phyloP scores from a whole-genome alignment of 2,888 invertebrate species.

The Aphidius colemani region DNA sequence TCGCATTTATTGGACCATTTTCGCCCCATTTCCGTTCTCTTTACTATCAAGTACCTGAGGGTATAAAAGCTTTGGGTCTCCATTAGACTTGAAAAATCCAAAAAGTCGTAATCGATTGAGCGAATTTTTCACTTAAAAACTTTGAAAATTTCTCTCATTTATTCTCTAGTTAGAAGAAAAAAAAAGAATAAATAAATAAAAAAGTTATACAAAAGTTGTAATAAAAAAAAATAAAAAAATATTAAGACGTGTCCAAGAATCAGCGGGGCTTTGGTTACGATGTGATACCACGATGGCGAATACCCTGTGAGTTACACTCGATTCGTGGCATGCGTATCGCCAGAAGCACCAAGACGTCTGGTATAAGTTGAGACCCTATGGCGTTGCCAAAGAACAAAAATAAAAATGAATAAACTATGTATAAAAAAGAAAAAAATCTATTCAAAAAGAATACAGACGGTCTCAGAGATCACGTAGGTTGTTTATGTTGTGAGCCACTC shows the following conservation, averaged over 20 bases:
- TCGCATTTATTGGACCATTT: slow-evolving; percentile 25
- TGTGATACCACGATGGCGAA: slow-evolving; percentile 3
- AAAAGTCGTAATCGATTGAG: too few species aligned
- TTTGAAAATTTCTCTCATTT: background rate
- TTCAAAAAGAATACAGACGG: slow-evolving; percentile 7
- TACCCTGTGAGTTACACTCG: slow-evolving; percentile 39
- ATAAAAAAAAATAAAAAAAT: too few species aligned
- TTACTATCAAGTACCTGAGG: slow-evolving; percentile 15
- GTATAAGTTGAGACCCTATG: slow-evolving; percentile 13
- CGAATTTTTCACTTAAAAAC: too few species aligned
- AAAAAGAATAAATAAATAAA: too few species aligned
- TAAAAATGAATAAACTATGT: slow-evolving; percentile 3
- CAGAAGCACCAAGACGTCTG: slow-evolving; percentile 24
- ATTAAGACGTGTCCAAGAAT: too few species aligned
- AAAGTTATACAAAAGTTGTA: too few species aligned
- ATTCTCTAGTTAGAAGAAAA: background rate
- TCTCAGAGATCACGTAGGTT: slow-evolving; percentile 41
- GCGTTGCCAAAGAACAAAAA: slow-evolving; percentile 17
- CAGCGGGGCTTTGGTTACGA: too few species aligned
- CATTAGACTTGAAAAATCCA: slow-evolving; percentile 16
- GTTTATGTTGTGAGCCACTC: slow-evolving; percentile 46
- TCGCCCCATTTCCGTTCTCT: slow-evolving; percentile 23
- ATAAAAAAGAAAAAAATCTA: slow-evolving; percentile 13
- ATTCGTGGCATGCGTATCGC: slow-evolving; percentile 40
- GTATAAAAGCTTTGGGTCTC: slow-evolving; percentile 5